Conservation (phyloP, 2,888 invertebrate species). For the Heliconius aoede region DNA sequence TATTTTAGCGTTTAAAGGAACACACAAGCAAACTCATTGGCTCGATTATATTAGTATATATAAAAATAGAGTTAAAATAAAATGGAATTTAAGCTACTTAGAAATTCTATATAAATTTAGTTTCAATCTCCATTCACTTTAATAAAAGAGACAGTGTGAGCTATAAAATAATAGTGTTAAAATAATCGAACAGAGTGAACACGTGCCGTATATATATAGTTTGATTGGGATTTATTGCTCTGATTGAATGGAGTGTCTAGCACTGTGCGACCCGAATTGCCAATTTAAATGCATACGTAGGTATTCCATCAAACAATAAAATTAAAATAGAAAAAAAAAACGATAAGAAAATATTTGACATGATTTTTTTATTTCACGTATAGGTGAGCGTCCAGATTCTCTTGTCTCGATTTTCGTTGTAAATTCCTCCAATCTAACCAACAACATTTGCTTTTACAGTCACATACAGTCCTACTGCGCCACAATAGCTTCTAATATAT, state of each 20-base stretch:
- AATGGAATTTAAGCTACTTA: too few relatives aligned
- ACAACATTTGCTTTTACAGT: too few relatives aligned
- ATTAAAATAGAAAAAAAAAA: slow-evolving; percentile 10
- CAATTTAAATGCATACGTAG: slow-evolving; percentile 35
- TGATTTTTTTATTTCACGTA: not conserved
- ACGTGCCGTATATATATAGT: slow-evolving; percentile 24
- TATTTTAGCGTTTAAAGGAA: too few relatives aligned
- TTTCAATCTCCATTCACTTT: not conserved
- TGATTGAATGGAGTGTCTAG: slow-evolving; percentile 32
- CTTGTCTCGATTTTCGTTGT: too few relatives aligned
- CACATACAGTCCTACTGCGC: too few relatives aligned
- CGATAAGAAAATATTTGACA: not conserved
- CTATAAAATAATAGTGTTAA: slow-evolving; percentile 7
- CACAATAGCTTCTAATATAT: too few relatives aligned
- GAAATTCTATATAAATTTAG: too few relatives aligned
- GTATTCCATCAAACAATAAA: slow-evolving; percentile 21
- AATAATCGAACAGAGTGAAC: not conserved
- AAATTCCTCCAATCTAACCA: too few relatives aligned
- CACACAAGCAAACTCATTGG: too few relatives aligned
- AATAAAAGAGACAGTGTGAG: not conserved
- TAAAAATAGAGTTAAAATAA: too few relatives aligned
- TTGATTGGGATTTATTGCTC: slow-evolving; percentile 27
- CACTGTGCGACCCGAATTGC: slow-evolving; percentile 25
- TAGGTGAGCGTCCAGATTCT: too few relatives aligned
- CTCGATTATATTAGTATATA: too few relatives aligned